These are phyloP conservation scores for Clunio marinus DNA, from an alignment of 2,888 invertebrate genomes.

Conservation along the genomic window DNA sequence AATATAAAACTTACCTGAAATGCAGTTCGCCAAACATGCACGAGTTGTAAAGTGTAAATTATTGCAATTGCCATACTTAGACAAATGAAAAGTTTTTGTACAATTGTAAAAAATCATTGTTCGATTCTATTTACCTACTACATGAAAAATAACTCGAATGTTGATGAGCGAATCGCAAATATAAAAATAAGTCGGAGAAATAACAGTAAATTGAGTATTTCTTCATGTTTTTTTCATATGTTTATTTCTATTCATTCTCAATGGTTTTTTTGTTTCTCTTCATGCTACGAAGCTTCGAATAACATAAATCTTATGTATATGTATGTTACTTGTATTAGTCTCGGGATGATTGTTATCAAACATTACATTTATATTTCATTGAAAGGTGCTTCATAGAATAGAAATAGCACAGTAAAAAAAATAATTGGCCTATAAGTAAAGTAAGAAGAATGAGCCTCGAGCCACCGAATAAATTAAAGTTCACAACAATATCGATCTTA, in stretches of 20 bases:
- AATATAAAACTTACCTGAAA: too few relatives aligned
- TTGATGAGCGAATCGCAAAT: background rate
- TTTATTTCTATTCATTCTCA: too few relatives aligned
- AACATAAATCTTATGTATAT: background rate
- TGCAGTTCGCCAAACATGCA: background rate
- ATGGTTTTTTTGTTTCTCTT: background rate
- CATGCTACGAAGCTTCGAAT: background rate
- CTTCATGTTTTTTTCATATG: background rate
- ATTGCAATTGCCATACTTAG: background rate
- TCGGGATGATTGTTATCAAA: background rate
- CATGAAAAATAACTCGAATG: background rate
- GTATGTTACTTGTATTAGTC: background rate
- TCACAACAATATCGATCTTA: background rate
- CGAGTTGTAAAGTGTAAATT: background rate
- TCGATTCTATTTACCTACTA: slow-evolving; percentile 1
- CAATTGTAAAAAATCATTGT: background rate
- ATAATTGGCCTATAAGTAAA: slow-evolving; percentile 7
- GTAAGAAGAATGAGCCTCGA: background rate
- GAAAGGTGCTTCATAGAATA: background rate
- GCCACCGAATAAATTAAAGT: background rate
- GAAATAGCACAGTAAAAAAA: slow-evolving; percentile 1
- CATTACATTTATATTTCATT: background rate
- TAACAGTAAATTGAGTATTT: slow-evolving; percentile 34
- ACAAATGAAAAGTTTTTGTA: too few relatives aligned
- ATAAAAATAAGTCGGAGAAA: background rate